Evolutionary conservation across 2,888 invertebrate genomes (phyloP), one percentile per base, ranked within the genome.

Genomic region (Drosophila fulvimacula): DNA sequence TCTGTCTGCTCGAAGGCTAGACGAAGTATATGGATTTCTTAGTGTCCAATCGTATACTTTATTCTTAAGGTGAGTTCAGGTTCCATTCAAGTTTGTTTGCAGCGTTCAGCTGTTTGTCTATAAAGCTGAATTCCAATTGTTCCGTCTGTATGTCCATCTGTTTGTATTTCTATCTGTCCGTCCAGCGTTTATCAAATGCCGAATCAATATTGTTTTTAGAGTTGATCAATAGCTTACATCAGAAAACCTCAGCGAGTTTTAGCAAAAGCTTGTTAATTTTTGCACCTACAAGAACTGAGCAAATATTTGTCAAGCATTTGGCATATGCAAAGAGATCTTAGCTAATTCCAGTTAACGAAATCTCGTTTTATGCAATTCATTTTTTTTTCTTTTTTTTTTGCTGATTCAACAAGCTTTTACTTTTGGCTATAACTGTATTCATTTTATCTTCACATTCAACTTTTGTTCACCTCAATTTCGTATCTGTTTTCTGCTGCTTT

Each of bases 221-320:
- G 30, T 48, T 11, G 46, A 46, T 32, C 30, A 30, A 48, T 48
- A 30, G 30, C 48, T 48, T 30, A 48, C 30, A 49, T 49, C 49
- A 34, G 9, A 19, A 15, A 19, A 13, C 30, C 30, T 11, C 30
- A 11, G 36, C n/a, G 11, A 27, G 52, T 57, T 74, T 79, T 86
- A 69, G 67, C 80, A 77, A 64, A 15, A 69, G 66, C 79, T 79
- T 75, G 82, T 44, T 60, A 82, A 69, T 69, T 88, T 81, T 85
- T 60, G 80, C 85, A 88, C 88, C 68, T 83, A 57, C 44, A 56
- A 62, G 60, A 63, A 59, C 21, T 21, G 21, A 5, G 51, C 49
- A 67, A 67, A 65, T 53, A 85, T 86, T 77, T 57, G 69, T 51
- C 59, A 60, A 60, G 30, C 34, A 52, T 30, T 72, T 38, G 34